Percentiles rank a stretch among this genome's conserved stretches.
Conservation (phyloP, 1,140 invertebrate genomes). For the Myzus persicae region DNA sequence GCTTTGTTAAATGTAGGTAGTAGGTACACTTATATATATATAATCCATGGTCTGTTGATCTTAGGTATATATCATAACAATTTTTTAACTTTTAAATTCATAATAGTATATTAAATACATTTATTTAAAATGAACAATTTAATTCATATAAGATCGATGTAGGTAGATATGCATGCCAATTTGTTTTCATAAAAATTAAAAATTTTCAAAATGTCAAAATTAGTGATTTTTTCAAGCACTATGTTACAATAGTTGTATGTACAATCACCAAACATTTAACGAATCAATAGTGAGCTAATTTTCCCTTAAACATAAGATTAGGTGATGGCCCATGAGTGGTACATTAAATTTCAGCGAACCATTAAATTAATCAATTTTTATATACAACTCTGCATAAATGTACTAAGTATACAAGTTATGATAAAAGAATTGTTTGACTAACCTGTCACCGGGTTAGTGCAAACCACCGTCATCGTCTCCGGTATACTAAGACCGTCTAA, state of each 20-base stretch:
- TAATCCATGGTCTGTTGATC: not conserved
- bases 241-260: no score
- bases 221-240: not conserved
- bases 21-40: not conserved
- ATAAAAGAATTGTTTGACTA: not conserved
- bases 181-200: not conserved
- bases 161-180: not conserved
- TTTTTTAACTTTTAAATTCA: not conserved
- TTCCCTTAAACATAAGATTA: no score
- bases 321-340: no score
- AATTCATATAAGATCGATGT: not conserved
- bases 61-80: not conserved
- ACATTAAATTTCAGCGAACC: no score
- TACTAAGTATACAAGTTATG: not conserved
- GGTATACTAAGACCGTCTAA: not conserved
- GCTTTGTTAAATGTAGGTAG: no score
- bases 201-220: not conserved
- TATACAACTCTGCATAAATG: not conserved
- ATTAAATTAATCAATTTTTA: constrained; percentile 15
- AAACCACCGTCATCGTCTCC: not conserved
- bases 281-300: no score
- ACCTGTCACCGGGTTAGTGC: not conserved
- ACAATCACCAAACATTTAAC: not conserved
- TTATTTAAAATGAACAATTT: not conserved
- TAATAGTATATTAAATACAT: not conserved